Conservation (phyloP, 1,140 invertebrate genomes). For the Leptinotarsa defecta region DNA sequence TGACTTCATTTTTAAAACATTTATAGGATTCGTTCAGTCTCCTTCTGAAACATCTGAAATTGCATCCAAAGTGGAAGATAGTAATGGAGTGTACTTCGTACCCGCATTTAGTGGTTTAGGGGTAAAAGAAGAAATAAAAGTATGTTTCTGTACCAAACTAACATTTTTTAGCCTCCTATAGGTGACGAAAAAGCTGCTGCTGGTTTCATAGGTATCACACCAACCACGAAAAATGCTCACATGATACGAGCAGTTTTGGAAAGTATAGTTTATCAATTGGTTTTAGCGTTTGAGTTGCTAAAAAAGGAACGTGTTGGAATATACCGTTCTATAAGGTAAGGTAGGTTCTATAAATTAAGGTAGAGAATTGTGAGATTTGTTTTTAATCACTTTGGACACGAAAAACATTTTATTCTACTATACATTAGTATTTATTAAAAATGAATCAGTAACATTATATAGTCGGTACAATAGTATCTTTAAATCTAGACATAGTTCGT, state of each 20-base stretch:
- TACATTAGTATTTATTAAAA: no score
- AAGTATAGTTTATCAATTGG: constrained; percentile 82
- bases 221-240: constrained; percentile 77
- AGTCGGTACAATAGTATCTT: no score
- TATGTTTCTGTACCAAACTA: neutral
- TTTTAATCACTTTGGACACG: no score
- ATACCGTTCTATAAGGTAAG: constrained; percentile 24
- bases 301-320: constrained; percentile 67
- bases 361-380: no score
- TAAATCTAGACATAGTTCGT: no score
- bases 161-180: constrained; percentile 73
- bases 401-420: no score
- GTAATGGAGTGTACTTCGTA: constrained; percentile 86
- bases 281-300: constrained; percentile 75
- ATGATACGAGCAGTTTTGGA: constrained; percentile 84
- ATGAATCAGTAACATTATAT: no score
- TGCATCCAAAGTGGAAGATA: constrained; percentile 73
- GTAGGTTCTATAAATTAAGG: neutral
- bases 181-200: constrained; percentile 82
- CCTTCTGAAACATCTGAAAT: constrained; percentile 71
- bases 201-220: constrained; percentile 84
- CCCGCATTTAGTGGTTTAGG: constrained; percentile 91
- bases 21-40: constrained; percentile 71
- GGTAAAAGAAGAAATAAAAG: constrained; percentile 59
- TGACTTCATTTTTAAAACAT: neutral